Conservation (phyloP, 2,888 invertebrate genomes). For the Hypsopygia costalis region DNA sequence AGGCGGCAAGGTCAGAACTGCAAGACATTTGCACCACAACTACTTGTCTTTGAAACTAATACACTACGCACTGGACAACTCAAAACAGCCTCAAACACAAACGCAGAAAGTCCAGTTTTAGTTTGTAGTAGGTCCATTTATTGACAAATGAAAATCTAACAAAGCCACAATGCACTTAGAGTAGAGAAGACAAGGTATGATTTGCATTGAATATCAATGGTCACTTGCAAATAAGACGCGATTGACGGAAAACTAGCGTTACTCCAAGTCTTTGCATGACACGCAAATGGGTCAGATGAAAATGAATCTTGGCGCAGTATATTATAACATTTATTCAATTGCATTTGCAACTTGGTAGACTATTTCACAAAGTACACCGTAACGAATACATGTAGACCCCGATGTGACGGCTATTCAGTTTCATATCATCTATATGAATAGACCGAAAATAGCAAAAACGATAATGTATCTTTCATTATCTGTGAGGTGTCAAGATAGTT, state of each 20-base stretch:
- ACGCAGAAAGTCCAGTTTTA: constrained; percentile 27
- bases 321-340: constrained; percentile 23
- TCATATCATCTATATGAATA: constrained; percentile 29
- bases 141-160: constrained; percentile 29
- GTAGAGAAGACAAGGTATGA: constrained; percentile 32
- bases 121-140: constrained; percentile 13
- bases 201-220: constrained; percentile 26
- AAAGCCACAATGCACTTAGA: constrained; percentile 34
- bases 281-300: constrained; percentile 39
- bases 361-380: constrained; percentile 30
- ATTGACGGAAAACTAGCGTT: constrained; percentile 57
- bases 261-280: too few relatives aligned
- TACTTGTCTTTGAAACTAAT: constrained; percentile 3
- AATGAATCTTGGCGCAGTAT: constrained; percentile 35
- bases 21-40: constrained; percentile 40
- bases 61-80: constrained; percentile 10
- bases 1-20: constrained; percentile 64
- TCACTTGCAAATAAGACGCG: constrained; percentile 39
- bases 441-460: not conserved
- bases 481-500: too few relatives aligned
- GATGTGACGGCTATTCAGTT: constrained; percentile 44
- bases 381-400: constrained; percentile 61
- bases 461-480: too few relatives aligned
- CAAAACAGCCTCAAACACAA: constrained; percentile 35
- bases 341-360: constrained; percentile 21